Evolutionary conservation across 2,113 vertebrate species (phyloP), one percentile per base, ranked within the genome.

Genomic region (Amia ocellicauda): DNA sequence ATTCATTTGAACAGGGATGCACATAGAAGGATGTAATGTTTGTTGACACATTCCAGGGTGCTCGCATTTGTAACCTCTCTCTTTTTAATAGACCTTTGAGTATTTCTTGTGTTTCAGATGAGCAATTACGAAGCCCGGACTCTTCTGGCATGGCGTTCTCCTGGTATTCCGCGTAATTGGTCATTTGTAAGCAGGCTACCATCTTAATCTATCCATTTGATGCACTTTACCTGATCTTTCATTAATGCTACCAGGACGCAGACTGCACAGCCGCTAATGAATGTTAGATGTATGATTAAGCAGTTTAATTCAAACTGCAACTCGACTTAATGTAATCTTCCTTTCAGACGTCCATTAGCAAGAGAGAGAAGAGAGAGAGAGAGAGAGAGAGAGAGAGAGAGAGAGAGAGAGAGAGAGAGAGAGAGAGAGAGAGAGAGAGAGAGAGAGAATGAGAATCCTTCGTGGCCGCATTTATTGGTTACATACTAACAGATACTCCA

Each of bases 161-260:
- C 88, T 90, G 88, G 86, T 85, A 89, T 87, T 88, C 82, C 76
- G 78, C 78, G 83, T 92, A 89, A 91, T 89, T 84, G 89, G 88
- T 87, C 83, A 89, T 89, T 88, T 86, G 87, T 90, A 90, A 89
- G 86, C 87, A 85, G 79, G 80, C 90, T 85, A 82, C 84, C 85
- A 85, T 80, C 83, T 87, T 89, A 90, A 90, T 90, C 85, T 87
- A 84, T 80, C 85, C 85, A 82, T 85, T 80, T 82, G 85, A 86
- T 88, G 87, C 90, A 89, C 85, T 90, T 89, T 90, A 90, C 88
- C 86, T 91, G 91, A 89, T 92, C 88, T 90, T 90, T 91, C 85
- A 90, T 90, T 90, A 91, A 86, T 89, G 85, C 83, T 85, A 89
- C 89, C 87, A 88, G 90, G 88, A 90, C 83, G 88, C 87, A 88